Evolutionary conservation across 2,797 vertebrate genomes (phyloP), one percentile per base, ranked within the genome.

Genomic region (Euthynnus affinis): DNA sequence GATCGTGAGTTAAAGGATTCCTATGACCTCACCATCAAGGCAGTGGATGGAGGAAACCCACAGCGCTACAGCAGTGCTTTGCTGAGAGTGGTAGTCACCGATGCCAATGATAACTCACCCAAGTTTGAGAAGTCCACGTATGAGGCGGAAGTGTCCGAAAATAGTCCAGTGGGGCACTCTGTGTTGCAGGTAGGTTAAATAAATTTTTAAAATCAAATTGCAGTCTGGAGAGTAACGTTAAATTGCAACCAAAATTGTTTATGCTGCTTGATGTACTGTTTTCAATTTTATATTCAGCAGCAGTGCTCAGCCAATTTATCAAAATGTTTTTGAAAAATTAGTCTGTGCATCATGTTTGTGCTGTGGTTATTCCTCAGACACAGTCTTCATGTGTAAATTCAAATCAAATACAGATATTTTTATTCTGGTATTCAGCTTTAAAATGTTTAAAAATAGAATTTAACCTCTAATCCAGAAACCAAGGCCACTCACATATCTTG

Each of bases 21-120:
- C 62, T 99, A 99, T 0, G 98, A 99, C 80, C 96, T 99, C 82
- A 99, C 96, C 81, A 98, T 99, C 92, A 98, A 97, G 88, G 98
- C 97, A 32, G 97, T 99, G 93, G 98, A 99, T 2, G 98, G 98
- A 12, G 98, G 98, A 56, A 97, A 93, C 80, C 97, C 98, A 0
- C 95, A 97, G 0, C 96, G 98, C 10, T 97, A 97, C 18, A 99
- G 97, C 94, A 99, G 97, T 0, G 98, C 98, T 87, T 93, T 99
- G 90, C 95, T 99, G 20, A 96, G 98, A 61, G 97, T 99, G 84
- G 96, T 98, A 3, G 96, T 99, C 84, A 96, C 97, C 0, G 98
- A 99, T 81, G 97, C 97, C 87, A 99, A 99, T 0, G 98, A 99
- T 92, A 99, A 99, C 0, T 91, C 97, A 0, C 98, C 98, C 64